These are phyloP conservation scores for Glaucopsyche alexis DNA, from an alignment of 2,888 invertebrate species.

Conservation along the genomic window DNA sequence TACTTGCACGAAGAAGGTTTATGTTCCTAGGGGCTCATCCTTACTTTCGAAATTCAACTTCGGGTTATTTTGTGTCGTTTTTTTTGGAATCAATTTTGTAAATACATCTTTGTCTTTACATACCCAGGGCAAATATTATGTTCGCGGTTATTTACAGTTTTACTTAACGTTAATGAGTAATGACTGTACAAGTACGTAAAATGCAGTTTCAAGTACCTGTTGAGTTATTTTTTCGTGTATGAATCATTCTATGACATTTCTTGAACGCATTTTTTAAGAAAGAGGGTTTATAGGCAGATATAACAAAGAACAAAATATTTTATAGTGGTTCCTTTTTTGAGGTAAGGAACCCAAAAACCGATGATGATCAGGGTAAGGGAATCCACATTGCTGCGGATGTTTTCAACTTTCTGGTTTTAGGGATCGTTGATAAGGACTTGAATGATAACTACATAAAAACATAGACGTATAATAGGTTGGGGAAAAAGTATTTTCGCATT, in stretches of 20 bases:
- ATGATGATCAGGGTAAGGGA: too few relatives aligned
- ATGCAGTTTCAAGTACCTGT: neutral
- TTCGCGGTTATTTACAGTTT: neutral
- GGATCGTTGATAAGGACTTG: too few relatives aligned
- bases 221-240: neutral
- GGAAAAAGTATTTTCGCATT: too few relatives aligned
- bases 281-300: too few relatives aligned
- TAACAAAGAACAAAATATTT: too few relatives aligned
- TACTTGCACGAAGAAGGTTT: neutral
- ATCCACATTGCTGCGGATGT: too few relatives aligned
- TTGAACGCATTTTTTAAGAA: too few relatives aligned
- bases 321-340: too few relatives aligned
- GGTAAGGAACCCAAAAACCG: too few relatives aligned
- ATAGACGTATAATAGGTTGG: too few relatives aligned
- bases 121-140: constrained; percentile 1
- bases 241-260: neutral
- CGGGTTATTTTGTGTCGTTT: constrained; percentile 28
- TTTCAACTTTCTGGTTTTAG: too few relatives aligned
- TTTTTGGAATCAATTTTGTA: constrained; percentile 27
- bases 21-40: neutral
- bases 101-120: constrained; percentile 22
- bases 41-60: constrained; percentile 24
- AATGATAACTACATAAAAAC: too few relatives aligned
- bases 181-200: neutral
- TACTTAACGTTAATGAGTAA: neutral